A percentile compares a stretch with the other conserved stretches of the same genome.
Conservation (phyloP, 2,888 invertebrate species). For the Lasioglossum vierecki region DNA sequence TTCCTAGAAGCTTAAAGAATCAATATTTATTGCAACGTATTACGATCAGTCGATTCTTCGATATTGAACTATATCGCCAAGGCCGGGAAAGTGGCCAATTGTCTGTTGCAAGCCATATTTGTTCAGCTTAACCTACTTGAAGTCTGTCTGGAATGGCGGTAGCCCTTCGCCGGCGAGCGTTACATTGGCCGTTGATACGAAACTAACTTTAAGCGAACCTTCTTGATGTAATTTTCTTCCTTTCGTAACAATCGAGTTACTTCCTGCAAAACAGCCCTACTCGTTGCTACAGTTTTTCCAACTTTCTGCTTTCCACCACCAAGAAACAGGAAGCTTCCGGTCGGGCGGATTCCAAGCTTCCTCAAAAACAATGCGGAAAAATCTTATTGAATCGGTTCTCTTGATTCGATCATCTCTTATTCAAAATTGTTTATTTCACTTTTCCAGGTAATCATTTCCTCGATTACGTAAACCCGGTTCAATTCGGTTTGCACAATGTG, state of each 20-base stretch:
- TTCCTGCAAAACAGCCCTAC: not conserved
- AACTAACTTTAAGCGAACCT: conserved; percentile 2
- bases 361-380: not conserved
- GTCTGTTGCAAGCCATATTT: conserved; percentile 34
- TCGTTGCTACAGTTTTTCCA: not conserved
- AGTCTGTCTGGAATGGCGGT: conserved; percentile 25
- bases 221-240: not conserved
- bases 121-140: conserved; percentile 45
- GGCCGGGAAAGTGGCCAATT: conserved; percentile 47
- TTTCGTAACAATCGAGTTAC: not conserved
- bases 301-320: not conserved
- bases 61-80: conserved; percentile 40
- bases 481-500: no score
- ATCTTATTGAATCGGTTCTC: no score
- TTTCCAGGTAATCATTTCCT: not conserved
- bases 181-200: conserved; percentile 14
- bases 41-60: conserved; percentile 27
- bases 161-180: conserved; percentile 15
- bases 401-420: no score
- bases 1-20: not conserved
- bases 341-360: not conserved
- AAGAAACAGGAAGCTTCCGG: not conserved
- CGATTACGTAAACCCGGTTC: not conserved
- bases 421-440: not conserved
- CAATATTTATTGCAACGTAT: conserved; percentile 37